These are phyloP conservation scores for Eupithecia subfuscata DNA, from an alignment of 2,888 invertebrate species.

Conservation along the genomic window DNA sequence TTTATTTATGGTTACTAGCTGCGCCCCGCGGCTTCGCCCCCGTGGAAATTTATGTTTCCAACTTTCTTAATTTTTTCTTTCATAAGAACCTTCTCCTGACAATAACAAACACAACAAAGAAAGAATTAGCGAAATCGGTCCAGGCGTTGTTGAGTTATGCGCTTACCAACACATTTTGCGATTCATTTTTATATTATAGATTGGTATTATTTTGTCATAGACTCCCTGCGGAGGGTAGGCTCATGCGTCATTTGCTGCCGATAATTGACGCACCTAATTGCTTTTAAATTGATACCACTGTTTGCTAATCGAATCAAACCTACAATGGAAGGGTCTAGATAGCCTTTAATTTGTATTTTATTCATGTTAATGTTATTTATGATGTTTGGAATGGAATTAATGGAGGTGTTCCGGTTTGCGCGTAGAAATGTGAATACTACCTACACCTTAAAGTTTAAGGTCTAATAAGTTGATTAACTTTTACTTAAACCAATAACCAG, in stretches of 20 bases:
- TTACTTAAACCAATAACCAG: too few relatives aligned
- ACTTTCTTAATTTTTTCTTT: too few relatives aligned
- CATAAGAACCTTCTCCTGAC: too few relatives aligned
- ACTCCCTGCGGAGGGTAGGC: constrained; percentile 9
- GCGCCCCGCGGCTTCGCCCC: too few relatives aligned
- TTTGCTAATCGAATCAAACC: constrained; percentile 24
- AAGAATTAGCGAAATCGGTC: too few relatives aligned
- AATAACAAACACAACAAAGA: too few relatives aligned
- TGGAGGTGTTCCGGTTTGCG: background rate
- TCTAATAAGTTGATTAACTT: too few relatives aligned
- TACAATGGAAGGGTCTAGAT: background rate
- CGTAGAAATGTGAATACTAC: background rate
- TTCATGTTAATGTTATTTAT: background rate
- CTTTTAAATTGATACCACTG: constrained; percentile 31
- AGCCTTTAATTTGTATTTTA: background rate
- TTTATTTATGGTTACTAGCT: background rate
- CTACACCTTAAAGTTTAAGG: too few relatives aligned
- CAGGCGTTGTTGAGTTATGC: too few relatives aligned
- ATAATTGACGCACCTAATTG: constrained; percentile 30
- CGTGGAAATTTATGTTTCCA: too few relatives aligned
- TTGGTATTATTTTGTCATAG: constrained; percentile 1
- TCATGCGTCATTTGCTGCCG: constrained; percentile 23
- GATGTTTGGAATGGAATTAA: background rate
- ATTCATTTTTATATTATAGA: too few relatives aligned
- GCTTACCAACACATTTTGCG: too few relatives aligned